Conservation (phyloP, 2,797 vertebrate species). For the Diplodus puntazzo region DNA sequence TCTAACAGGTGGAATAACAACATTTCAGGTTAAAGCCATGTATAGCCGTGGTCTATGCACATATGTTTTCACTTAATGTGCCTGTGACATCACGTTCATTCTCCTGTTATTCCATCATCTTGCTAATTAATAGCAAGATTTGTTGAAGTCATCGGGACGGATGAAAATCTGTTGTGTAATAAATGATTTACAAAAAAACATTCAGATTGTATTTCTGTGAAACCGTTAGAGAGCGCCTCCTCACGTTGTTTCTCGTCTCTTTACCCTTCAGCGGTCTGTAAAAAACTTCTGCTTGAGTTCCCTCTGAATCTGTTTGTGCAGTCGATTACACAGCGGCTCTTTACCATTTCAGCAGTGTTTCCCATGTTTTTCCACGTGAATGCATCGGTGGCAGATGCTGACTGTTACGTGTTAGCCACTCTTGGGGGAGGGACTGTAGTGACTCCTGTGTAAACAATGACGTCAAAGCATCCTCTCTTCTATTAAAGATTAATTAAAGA, state of each 20-base stretch:
- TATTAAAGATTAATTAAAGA: not conserved
- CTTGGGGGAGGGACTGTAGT: slow-evolving; percentile 2
- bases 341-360: slow-evolving; percentile 49
- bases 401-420: slow-evolving; percentile 42
- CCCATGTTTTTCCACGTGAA: slow-evolving; percentile 52
- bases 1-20: not conserved
- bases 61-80: not conserved
- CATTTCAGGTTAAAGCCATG: not conserved
- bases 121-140: no score
- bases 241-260: slow-evolving; percentile 13
- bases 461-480: not conserved
- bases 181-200: not conserved
- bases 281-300: slow-evolving; percentile 48
- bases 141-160: not conserved
- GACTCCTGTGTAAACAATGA: slow-evolving; percentile 17
- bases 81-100: not conserved
- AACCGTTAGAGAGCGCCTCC: not conserved
- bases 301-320: slow-evolving; percentile 40
- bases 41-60: not conserved
- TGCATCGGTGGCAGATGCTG: slow-evolving; percentile 32
- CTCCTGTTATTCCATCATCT: not conserved
- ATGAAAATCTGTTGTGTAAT: not conserved
- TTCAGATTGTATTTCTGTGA: not conserved
- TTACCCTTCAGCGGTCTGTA: slow-evolving; percentile 37
- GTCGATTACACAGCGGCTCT: slow-evolving; percentile 54